phyloP scores from a whole-genome alignment of 2,888 invertebrate genomes.

The Eulithis testata region DNA sequence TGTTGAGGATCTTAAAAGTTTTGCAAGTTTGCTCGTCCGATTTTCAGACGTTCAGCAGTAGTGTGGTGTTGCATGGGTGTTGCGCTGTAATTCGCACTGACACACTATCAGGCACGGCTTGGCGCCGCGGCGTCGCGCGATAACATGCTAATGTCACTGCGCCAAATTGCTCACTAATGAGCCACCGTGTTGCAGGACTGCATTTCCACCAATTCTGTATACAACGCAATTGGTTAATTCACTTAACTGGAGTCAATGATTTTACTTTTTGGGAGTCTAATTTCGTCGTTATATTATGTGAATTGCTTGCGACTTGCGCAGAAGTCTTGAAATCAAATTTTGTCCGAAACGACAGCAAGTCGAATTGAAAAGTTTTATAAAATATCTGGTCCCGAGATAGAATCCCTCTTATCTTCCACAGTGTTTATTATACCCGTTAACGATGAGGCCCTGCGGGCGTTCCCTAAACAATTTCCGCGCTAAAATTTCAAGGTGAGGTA shows the following conservation, averaged over 20 bases:
- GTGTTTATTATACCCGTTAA: conserved; percentile 24
- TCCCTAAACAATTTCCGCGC: conserved; percentile 44
- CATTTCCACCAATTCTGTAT: not conserved
- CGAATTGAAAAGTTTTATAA: no score
- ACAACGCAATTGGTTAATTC: no score
- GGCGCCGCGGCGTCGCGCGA: conserved; percentile 26
- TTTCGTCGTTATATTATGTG: no score
- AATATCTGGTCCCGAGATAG: no score
- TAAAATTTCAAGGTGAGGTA: conserved; percentile 51
- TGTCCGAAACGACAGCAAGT: no score
- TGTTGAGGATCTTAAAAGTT: no score
- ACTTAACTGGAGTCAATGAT: no score
- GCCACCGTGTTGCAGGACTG: conserved; percentile 1
- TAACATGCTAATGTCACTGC: conserved; percentile 31
- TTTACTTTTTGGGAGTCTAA: no score
- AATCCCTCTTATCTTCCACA: not conserved
- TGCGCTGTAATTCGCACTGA: conserved; percentile 6
- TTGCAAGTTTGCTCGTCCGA: no score
- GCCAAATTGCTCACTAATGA: conserved; percentile 34
- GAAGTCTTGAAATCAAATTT: no score
- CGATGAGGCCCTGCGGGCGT: conserved; percentile 46
- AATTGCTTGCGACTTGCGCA: no score
- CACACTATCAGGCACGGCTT: conserved; percentile 8
- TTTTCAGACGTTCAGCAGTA: no score
- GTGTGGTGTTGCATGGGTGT: not conserved